Evolutionary conservation across 2,113 vertebrate genomes (phyloP), one percentile per base, ranked within the genome.

Genomic region (Apaloderma vittatum): DNA sequence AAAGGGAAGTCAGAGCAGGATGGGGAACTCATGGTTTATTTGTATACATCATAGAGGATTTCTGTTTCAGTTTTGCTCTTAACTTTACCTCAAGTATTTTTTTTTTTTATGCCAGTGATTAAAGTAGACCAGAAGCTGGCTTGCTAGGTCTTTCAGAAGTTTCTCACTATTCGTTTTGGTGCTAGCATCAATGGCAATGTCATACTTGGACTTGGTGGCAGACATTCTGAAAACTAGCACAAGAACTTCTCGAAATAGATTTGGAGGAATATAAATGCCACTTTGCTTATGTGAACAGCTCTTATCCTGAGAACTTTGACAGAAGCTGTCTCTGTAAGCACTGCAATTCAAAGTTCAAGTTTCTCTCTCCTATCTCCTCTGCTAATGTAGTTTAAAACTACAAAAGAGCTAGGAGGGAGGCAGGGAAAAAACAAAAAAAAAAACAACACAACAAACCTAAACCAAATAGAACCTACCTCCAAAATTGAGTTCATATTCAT

Each of bases 401-500:
- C 36, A 66, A 73, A 62, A 45, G 32, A 63, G 11, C 12, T 43
- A 14, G 8, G 23, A 86, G 14, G 21, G 15, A 84, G 16, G 19
- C 17, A 86, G 7, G 11, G 4, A 36, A 7, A 72, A 71, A 80
- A 71, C 5, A 20, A 24, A 87, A 51, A 32, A 37, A 5, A n/a
- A 81, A 63, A 9, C 12, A 40, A 40, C 40, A 40, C 40, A 40
- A 40, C 40, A 40, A 40, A 40, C 40, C 40, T 40, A 40, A 40
- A 40, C 40, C 40, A 89, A 90, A 71, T 24, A 3, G 34, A 81
- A 95, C 73, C 11, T 93, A 99, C 99, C 98, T 98, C 87, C 97
- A 93, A 99, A 99, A 96, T 98, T 98, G 88, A 99, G 67, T 84
- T 98, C 97, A 32, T 99, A 99, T 43, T 97, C 93, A 12, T 99